Base-by-base conservation (phyloP, 2,797 vertebrate genomes). In the Selene dorsalis region DNA sequence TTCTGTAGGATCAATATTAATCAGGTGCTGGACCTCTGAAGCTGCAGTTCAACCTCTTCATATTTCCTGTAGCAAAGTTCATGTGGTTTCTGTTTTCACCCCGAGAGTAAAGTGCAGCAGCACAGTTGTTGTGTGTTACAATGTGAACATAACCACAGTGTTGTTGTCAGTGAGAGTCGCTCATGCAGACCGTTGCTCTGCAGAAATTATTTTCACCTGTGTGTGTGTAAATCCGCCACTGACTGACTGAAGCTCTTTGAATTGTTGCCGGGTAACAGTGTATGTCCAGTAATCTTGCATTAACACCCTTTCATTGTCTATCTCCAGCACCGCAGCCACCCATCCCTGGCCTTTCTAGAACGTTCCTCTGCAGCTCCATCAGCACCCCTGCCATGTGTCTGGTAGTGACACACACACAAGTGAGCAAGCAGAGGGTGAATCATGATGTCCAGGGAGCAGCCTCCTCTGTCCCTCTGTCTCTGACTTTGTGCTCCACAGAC, bases 261-360 rank as follows among this genome's bases (percentile, higher is more conserved):
- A 55, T 64, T 73, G 81, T 79, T 73, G 43, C 70, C 8, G 63
- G 63, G 60, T 76, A 73, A 70, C 58, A 53, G 57, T 53, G 57
- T 57, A 24, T 72, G 70, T 84, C 79, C 76, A 67, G 10, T 71
- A 64, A 73, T 76, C 75, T 65, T 39, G 52, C 68, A 48, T 59
- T 61, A 68, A 28, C 59, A 24, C 71, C 50, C 72, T 43, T 41
- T 74, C 53, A 48, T 63, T 71, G 58, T 75, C 18, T 5, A 6
- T 67, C 48, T 6, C 22, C 58, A 60, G 17, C 13, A 16, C 22
- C 2, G 6, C 24, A 47, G 62, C 67, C 60, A 75, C 69, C 52
- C 58, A 55, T 64, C 48, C 47, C 10, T 24, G 74, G 68, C 47
- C 76, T 87, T 85, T 92, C 77, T 69, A 84, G 83, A 87, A 77